Evolutionary conservation across 2,113 vertebrate species (phyloP).

Genomic region (Puntigrus tetrazona): DNA sequence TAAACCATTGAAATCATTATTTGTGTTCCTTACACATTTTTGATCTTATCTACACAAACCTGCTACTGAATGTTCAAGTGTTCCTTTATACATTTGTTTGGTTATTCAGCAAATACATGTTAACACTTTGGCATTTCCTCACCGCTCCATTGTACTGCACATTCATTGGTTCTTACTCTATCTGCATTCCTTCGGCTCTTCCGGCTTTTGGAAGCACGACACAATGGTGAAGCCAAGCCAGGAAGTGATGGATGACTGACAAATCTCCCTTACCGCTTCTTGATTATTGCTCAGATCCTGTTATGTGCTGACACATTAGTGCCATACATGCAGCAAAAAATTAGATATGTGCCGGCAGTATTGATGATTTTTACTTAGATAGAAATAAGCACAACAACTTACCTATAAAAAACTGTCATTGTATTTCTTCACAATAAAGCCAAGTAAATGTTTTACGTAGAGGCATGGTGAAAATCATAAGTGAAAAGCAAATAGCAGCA

Average conservation of each 20-base stretch:
- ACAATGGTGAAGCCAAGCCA: slow-evolving; percentile 62
- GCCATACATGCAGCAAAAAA: background rate
- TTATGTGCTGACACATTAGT: background rate
- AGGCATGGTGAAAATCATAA: background rate
- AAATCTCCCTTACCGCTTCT: slow-evolving; percentile 7
- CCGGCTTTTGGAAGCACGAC: slow-evolving; percentile 61
- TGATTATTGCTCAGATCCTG: background rate
- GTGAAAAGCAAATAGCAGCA: background rate
- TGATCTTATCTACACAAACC: background rate
- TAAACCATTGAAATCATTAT: background rate
- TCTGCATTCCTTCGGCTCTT: slow-evolving; percentile 53
- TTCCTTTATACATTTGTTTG: background rate
- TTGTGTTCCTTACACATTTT: background rate
- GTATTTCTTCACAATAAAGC: background rate
- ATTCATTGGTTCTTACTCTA: slow-evolving; percentile 46
- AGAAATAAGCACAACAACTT: background rate
- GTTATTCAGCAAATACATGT: background rate
- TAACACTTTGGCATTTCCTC: slow-evolving; percentile 32
- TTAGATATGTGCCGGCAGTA: background rate
- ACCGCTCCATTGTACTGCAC: slow-evolving; percentile 52
- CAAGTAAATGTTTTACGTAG: background rate
- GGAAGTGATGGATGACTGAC: slow-evolving; percentile 48
- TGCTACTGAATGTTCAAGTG: background rate
- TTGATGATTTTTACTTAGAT: background rate
- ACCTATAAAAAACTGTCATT: background rate